Evolutionary conservation across 2,888 invertebrate genomes (phyloP), one percentile per base, ranked within the genome.

Genomic region (Amitus sp.): DNA sequence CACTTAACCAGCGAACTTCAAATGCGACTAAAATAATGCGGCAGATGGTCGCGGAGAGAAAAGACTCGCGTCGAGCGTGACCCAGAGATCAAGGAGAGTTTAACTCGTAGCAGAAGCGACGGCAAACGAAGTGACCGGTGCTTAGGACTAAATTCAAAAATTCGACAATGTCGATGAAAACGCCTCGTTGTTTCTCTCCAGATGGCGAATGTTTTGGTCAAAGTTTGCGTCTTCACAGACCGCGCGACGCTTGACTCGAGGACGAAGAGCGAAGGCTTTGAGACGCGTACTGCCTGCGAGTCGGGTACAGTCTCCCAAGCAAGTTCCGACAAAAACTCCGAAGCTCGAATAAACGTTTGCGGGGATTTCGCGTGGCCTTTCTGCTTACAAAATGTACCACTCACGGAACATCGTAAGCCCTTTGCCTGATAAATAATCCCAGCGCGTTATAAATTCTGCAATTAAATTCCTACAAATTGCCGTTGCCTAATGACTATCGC

Each of bases 61-160:
- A 62, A 55, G 60, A 64, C 62, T 68, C 53, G 55, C 48, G 48
- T 68, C 73, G 72, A 76, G 73, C 74, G 77, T 77, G 78, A 76
- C 77, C 75, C 74, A 71, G 74, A 77, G 78, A 79, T 78, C 79
- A 79, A 78, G 79, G 79, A 78, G 78, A 78, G 73, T 77, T 78
- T 76, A 77, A 76, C 76, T 76, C 76, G 75, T 73, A 70, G 67
- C 72, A 69, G 74, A 70, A 70, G 69, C 67, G 67, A 64, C 72
- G 73, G 3, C 23, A 23, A 23, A 7, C 23, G 23, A 23, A 23
- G 23, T n/a, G n/a, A n/a, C n/a, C n/a, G n/a, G n/a, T n/a, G n/a
- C n/a, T n/a, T n/a, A n/a, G n/a, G n/a, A n/a, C n/a, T n/a, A n/a
- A n/a, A n/a, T n/a, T n/a, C n/a, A n/a, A n/a, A n/a, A n/a, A n/a